A percentile compares a stretch with the other conserved stretches of the same genome.
Conservation (phyloP, 2,113 vertebrate genomes). For the Corythornis madagascariensis region DNA sequence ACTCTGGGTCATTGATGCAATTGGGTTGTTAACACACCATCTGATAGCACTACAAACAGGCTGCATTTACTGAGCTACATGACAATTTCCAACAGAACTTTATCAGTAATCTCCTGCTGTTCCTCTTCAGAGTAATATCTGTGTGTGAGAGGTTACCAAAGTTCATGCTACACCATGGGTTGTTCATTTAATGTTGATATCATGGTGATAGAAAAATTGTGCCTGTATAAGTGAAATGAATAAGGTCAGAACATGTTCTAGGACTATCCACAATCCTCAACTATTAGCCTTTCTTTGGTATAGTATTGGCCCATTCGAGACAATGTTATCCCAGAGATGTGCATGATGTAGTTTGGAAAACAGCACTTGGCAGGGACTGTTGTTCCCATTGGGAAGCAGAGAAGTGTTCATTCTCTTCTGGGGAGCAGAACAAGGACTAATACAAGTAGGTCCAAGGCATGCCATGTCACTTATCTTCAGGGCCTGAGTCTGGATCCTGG, state of each 20-base stretch:
- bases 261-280: neutral
- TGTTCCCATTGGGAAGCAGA: neutral
- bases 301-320: neutral
- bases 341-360: neutral
- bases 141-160: neutral
- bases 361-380: neutral
- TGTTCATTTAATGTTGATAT: neutral
- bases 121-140: neutral
- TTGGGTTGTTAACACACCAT: rapidly evolving
- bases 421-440: neutral
- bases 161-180: neutral
- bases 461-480: neutral
- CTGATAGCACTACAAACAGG: neutral
- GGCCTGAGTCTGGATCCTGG: neutral
- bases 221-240: neutral
- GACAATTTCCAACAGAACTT: neutral
- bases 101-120: neutral
- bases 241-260: neutral
- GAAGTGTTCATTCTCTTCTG: neutral
- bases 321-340: neutral
- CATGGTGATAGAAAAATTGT: neutral
- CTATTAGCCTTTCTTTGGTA: neutral
- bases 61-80: neutral
- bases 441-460: neutral
- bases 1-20: rapidly evolving